Evolutionary conservation across 2,797 vertebrate genomes (phyloP).

Genomic region (Fratercula arctica): DNA sequence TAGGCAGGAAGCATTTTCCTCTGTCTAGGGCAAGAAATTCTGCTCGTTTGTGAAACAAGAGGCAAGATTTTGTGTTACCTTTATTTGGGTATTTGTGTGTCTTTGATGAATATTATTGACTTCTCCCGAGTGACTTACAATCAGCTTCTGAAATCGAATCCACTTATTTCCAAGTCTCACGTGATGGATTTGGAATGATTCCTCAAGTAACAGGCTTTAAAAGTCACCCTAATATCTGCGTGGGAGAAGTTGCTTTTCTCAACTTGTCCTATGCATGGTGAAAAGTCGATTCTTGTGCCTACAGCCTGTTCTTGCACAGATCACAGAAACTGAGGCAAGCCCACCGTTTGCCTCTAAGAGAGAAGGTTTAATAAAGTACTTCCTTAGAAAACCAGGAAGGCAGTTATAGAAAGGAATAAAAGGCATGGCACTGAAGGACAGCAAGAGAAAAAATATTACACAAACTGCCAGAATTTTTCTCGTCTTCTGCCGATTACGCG

Average conservation of each 20-base stretch:
- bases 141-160: background rate
- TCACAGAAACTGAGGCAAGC: background rate
- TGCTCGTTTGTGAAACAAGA: fast-evolving
- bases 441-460: background rate
- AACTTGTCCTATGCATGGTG: background rate
- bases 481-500: background rate
- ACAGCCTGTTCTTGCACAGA: background rate
- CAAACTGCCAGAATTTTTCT: background rate
- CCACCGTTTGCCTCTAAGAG: fast-evolving
- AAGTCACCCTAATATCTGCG: background rate
- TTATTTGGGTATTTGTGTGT: background rate
- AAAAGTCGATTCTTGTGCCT: background rate
- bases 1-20: background rate
- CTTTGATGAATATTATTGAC: background rate
- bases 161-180: background rate
- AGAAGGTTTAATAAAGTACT: background rate
- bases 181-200: background rate
- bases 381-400: background rate
- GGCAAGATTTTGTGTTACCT: background rate
- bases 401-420: background rate
- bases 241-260: background rate
- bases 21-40: background rate
- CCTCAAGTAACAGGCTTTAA: background rate
- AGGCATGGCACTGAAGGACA: background rate
- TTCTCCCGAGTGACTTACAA: fast-evolving